Conservation (phyloP, 2,113 vertebrate species). For the Atlantisia rogersi region DNA sequence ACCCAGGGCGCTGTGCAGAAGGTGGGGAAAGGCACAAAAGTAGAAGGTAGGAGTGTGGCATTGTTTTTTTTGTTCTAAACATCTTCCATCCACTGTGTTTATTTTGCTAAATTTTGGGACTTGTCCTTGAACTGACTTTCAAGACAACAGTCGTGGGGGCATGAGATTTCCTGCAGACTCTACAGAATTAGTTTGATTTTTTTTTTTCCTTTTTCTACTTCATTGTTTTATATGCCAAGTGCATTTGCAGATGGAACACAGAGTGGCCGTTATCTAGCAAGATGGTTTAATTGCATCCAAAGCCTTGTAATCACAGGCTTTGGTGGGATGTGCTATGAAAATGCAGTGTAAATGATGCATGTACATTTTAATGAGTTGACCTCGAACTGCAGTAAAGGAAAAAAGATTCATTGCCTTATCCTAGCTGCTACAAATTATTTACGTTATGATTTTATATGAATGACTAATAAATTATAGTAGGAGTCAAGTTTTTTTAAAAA, state of each 20-base stretch:
- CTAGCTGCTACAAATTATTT: conserved; percentile 54
- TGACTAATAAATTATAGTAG: conserved; percentile 17
- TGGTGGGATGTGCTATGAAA: neutral
- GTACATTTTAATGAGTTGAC: conserved; percentile 20
- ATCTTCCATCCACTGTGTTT: neutral
- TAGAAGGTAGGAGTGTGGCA: fast-evolving
- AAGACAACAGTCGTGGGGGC: neutral
- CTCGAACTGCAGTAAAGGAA: conserved; percentile 39
- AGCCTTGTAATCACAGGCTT: neutral
- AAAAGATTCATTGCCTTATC: conserved; percentile 22
- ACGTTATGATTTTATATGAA: conserved; percentile 34
- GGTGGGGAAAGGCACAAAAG: no score
- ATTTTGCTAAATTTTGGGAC: neutral
- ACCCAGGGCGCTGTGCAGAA: neutral
- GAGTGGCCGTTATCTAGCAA: neutral
- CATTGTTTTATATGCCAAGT: neutral
- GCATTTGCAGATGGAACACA: neutral
- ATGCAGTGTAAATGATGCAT: neutral
- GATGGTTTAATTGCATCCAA: neutral
- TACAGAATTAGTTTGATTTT: neutral
- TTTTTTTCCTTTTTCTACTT: neutral
- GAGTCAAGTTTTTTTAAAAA: neutral
- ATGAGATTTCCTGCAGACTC: neutral
- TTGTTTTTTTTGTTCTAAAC: neutral
- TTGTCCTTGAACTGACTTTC: neutral